Evolutionary conservation across 2,113 vertebrate species (phyloP).

Genomic region (Centropus unirufus): DNA sequence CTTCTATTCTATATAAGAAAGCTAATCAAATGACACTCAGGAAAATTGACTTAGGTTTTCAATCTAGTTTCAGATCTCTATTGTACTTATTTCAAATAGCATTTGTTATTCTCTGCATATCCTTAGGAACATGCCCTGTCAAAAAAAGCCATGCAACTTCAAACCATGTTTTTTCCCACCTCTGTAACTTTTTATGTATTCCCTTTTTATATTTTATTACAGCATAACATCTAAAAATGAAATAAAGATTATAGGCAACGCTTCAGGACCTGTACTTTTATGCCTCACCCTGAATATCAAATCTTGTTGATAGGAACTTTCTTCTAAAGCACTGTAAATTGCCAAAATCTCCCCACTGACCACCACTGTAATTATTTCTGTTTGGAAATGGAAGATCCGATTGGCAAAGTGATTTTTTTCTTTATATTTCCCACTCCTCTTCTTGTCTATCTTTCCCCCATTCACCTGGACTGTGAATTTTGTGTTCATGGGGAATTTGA

Average conservation of each 20-base stretch:
- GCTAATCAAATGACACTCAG: slow-evolving; percentile 80
- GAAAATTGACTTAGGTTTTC: slow-evolving; percentile 81
- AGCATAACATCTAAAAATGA: slow-evolving; percentile 82
- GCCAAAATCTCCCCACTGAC: slow-evolving; percentile 73
- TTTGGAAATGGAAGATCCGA: slow-evolving; percentile 78
- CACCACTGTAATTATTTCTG: slow-evolving; percentile 79
- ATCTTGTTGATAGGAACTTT: slow-evolving; percentile 70
- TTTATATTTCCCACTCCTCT: slow-evolving; percentile 41
- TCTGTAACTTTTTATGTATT: slow-evolving; percentile 83
- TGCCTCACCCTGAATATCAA: slow-evolving; percentile 79
- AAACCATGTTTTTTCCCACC: slow-evolving; percentile 78
- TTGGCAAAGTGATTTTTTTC: slow-evolving; percentile 44
- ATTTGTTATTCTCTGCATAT: slow-evolving; percentile 82
- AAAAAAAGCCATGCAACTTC: slow-evolving; percentile 78
- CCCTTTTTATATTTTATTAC: slow-evolving; percentile 84
- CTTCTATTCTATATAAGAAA: slow-evolving; percentile 76
- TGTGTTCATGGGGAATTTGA: slow-evolving; percentile 54
- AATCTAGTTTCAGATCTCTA: slow-evolving; percentile 79
- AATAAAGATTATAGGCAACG: slow-evolving; percentile 83
- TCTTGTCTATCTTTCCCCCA: slow-evolving; percentile 53
- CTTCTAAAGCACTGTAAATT: slow-evolving; percentile 69
- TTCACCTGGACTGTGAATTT: slow-evolving; percentile 55
- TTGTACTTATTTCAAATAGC: slow-evolving; percentile 80
- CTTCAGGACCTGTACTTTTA: slow-evolving; percentile 76
- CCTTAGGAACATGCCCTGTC: slow-evolving; percentile 78